phyloP scores from a whole-genome alignment of 2,113 vertebrate genomes.

The Erinaceus europaeus region DNA sequence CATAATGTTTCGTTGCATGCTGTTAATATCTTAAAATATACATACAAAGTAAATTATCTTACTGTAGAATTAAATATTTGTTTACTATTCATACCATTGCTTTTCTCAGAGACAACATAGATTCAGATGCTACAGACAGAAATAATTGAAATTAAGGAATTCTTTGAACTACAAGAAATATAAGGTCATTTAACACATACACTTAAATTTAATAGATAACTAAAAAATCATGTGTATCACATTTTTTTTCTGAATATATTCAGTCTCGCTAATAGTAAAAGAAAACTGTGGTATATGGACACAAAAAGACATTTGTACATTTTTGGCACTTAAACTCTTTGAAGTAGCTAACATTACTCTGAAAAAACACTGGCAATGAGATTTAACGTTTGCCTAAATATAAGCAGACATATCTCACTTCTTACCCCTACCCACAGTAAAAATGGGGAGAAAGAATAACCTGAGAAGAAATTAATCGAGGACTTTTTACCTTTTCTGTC shows the following conservation, averaged over 20 bases:
- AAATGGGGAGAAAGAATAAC: background rate
- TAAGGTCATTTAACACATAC: background rate
- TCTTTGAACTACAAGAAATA: background rate
- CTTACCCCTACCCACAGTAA: background rate
- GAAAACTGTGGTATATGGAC: background rate
- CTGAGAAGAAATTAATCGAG: background rate
- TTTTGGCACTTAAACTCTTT: background rate
- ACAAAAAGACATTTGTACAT: background rate
- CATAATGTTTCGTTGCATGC: background rate
- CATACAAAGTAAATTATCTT: background rate
- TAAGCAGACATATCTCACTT: background rate
- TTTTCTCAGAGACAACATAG: background rate
- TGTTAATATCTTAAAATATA: background rate
- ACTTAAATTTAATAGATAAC: background rate
- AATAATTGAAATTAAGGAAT: background rate
- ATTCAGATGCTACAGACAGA: background rate
- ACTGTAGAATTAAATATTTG: conserved; percentile 8
- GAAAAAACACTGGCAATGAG: background rate
- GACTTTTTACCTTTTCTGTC: background rate
- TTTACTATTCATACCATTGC: background rate
- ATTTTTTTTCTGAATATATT: background rate
- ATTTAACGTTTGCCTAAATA: background rate
- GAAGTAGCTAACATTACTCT: background rate
- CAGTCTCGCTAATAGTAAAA: background rate
- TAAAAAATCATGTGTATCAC: background rate